These are phyloP conservation scores for Cenopis cana DNA, from an alignment of 2,888 invertebrate genomes.

Conservation along the genomic window DNA sequence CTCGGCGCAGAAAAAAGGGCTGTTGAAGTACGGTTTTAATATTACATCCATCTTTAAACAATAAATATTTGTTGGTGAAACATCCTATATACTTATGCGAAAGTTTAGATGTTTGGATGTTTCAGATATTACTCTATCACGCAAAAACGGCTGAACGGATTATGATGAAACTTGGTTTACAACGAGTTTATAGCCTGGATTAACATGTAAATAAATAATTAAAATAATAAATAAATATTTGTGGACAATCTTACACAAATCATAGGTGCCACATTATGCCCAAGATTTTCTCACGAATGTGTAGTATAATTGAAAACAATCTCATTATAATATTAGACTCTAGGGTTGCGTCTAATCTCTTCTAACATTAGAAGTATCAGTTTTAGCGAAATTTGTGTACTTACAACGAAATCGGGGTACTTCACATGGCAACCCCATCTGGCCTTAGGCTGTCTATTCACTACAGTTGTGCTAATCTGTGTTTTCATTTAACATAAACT, in stretches of 20 bases:
- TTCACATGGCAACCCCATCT: background rate
- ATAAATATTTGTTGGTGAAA: constrained; percentile 11
- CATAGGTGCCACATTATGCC: constrained; percentile 53
- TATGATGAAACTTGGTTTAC: too few species aligned
- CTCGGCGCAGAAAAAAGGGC: background rate
- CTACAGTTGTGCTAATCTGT: background rate
- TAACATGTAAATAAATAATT: too few species aligned
- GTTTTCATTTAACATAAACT: background rate
- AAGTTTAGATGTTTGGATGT: too few species aligned
- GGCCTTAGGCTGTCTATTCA: background rate
- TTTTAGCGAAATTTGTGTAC: background rate
- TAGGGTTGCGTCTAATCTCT: background rate
- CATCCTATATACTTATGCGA: too few species aligned
- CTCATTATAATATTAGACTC: constrained; percentile 62
- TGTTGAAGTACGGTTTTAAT: background rate
- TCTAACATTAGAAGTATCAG: background rate
- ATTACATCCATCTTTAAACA: constrained; percentile 14
- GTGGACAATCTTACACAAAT: too few species aligned
- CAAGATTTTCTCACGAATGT: background rate
- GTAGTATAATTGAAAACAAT: constrained; percentile 60
- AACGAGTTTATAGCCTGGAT: too few species aligned
- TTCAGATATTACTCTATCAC: too few species aligned
- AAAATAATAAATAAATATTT: too few species aligned
- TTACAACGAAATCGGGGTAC: background rate
- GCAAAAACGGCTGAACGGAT: too few species aligned